Base-by-base conservation (phyloP, 2,888 invertebrate genomes). In the Apantesis nais region DNA sequence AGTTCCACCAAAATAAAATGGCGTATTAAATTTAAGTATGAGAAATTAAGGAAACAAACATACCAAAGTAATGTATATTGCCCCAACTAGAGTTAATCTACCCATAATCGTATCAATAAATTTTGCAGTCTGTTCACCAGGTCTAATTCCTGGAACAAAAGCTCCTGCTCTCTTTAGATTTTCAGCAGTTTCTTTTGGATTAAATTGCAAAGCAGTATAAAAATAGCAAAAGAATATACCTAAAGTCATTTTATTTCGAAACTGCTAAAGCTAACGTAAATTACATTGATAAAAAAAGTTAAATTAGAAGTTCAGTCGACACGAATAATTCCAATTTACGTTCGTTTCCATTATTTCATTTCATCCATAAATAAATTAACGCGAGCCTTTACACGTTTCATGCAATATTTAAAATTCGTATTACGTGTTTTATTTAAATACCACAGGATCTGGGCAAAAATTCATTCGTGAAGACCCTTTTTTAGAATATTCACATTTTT, bases 311-410 rank as follows among this genome's bases (percentile, higher is more conserved):
- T 77, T 75, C 75, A 75, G 70, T 83, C 75, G 78, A 72, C 72
- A 68, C 66, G 72, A 78, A 66, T 69, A 67, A 68, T 71, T 72
- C 61, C 70, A 80, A 83, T 83, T 82, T 79, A 74, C 73, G 73
- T 72, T 70, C 76, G 74, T 78, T 73, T 75, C 68, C 73, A 72
- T 74, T 75, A 76, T 79, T 48, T 65, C 34, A 52, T 16, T 52
- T 79, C 80, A 82, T 82, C 79, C 81, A 83, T 84, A 86, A 87
- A 86, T 85, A 86, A 85, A 86, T 86, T 85, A 85, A 81, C 78
- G 75, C 75, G 76, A 78, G 77, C 77, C 80, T 73, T 70, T 69
- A 80, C 81, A 76, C 83, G 76, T 79, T 77, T 78, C 71, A 70
- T 81, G 81, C 78, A 75, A 82, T 83, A 77, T 74, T 82, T 74